Base-by-base conservation (phyloP, 2,888 invertebrate species). In the Caenorhabditis becei region DNA sequence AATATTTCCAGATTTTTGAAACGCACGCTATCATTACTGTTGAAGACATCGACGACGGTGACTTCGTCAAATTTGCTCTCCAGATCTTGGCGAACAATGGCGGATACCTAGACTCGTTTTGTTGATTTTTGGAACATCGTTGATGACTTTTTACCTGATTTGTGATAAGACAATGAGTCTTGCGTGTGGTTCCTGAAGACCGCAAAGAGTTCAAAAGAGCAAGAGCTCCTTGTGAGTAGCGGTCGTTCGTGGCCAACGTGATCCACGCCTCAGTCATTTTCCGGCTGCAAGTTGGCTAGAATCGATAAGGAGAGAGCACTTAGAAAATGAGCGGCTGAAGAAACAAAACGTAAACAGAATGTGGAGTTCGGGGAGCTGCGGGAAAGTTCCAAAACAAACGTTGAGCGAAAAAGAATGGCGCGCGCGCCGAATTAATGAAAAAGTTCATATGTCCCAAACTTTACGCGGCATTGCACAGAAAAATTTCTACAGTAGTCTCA, bases 161-260 rank as follows among this genome's bases (percentile, higher is more conserved):
- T 86, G 98, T 96, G 91, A 98, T 94, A 92, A 99, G 94, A 83
- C 97, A 95, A 83, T 94, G 97, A 86, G 97, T 92, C 88, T 95
- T 94, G 91, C 95, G 94, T 37, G 93, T 93, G 74, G 97, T 97
- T 84, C 94, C 94, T 77, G 94, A 95, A 89, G 95, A 94, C 89
- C 94, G 94, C 89, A 99, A 93, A 7, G 98, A 98, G 92, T 96
- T 94, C 83, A 95, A 98, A 92, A 99, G 93, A 87, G 98, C 97
- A 91, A 99, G 92, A 79, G 98, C 97, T 88, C 99, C 99, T 32
- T 75, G 82, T 59, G 96, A 95, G 92, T 99, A 99, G 56, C 96
- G 95, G 93, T 99, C 99, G 94, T 97, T 99, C 88, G 99, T 99
- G 85, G 97, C 97, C 92, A 99, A 93, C 87, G 99, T 99, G 90